Percentiles rank a stretch among this genome's conserved stretches.
These are phyloP conservation scores for Rhinatrema bivittatum DNA, from an alignment of 2,797 vertebrate species.

Conservation along the genomic window DNA sequence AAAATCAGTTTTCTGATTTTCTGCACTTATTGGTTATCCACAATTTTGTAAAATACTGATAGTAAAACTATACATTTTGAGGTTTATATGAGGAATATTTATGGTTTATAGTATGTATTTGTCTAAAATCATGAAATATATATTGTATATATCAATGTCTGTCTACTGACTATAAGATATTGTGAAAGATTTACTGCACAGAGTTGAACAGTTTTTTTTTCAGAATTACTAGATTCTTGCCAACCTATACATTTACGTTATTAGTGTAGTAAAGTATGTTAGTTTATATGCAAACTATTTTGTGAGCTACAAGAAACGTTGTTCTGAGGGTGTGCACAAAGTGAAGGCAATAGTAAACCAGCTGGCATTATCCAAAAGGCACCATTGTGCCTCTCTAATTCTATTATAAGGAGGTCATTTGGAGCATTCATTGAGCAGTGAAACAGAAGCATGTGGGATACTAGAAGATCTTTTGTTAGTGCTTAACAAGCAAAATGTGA, in stretches of 20 bases:
- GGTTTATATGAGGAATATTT: too few relatives aligned
- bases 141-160: too few relatives aligned
- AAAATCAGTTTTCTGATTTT: too few relatives aligned
- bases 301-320: constrained; percentile 10
- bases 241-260: constrained; percentile 19
- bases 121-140: too few relatives aligned
- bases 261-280: constrained; percentile 6
- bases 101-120: too few relatives aligned
- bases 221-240: too few relatives aligned
- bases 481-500: constrained; percentile 47
- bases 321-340: constrained; percentile 2
- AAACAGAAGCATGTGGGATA: constrained; percentile 19
- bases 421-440: constrained; percentile 18
- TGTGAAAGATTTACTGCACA: too few relatives aligned
- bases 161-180: too few relatives aligned
- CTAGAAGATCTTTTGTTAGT: constrained; percentile 41
- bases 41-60: too few relatives aligned
- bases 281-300: constrained; percentile 3
- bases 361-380: constrained; percentile 17
- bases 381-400: constrained; percentile 14
- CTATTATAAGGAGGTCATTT: constrained; percentile 32
- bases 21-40: too few relatives aligned
- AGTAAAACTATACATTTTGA: too few relatives aligned
- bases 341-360: constrained; percentile 16
- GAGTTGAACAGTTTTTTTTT: too few relatives aligned